Evolutionary conservation across 2,888 invertebrate genomes (phyloP).

Genomic region (Heliconius hortense): DNA sequence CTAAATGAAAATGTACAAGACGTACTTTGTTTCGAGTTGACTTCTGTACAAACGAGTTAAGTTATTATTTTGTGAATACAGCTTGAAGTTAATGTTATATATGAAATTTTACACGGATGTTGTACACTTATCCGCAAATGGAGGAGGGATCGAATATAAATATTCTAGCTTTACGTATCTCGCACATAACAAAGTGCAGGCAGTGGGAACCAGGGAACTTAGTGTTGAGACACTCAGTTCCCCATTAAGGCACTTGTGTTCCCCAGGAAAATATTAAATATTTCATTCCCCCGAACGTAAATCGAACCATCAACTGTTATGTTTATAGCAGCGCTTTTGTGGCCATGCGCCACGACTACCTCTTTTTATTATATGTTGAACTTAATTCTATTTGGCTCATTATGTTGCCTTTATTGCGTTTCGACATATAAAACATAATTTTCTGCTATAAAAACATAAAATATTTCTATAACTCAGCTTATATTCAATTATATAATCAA

Average conservation of each 20-base stretch:
- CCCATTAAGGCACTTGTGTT: no score
- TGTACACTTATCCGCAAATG: not conserved
- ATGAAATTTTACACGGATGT: not conserved
- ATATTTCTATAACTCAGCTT: not conserved
- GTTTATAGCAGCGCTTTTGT: no score
- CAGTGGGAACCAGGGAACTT: no score
- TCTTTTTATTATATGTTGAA: no score
- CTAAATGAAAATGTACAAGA: constrained; percentile 58
- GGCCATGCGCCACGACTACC: no score
- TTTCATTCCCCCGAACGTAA: no score
- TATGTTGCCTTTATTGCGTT: not conserved
- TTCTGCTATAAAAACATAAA: not conserved
- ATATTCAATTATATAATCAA: constrained; percentile 7
- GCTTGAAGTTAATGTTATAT: constrained; percentile 13
- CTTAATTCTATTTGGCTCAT: not conserved
- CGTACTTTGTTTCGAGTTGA: constrained; percentile 52
- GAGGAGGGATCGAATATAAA: not conserved
- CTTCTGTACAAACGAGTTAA: constrained; percentile 22
- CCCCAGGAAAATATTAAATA: no score
- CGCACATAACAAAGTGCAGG: no score
- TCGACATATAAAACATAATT: not conserved
- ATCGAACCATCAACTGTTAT: no score
- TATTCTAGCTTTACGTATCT: not conserved
- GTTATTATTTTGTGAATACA: constrained; percentile 26
- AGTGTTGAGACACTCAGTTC: no score